These are phyloP conservation scores for Gryllus bimaculatus DNA, from an alignment of 1,140 invertebrate species.

Conservation along the genomic window DNA sequence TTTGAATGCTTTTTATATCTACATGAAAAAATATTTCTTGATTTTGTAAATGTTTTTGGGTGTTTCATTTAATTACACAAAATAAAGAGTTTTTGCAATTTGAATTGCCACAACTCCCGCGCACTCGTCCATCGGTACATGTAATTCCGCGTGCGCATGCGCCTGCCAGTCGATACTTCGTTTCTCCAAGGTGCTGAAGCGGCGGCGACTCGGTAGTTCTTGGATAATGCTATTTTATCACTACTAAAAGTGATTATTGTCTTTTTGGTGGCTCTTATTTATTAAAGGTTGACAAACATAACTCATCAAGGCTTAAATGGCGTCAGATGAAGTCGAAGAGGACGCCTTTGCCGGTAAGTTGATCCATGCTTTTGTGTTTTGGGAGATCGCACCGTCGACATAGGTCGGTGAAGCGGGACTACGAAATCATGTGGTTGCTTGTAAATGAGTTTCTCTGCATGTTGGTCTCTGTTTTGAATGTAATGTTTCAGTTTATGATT, in stretches of 20 bases:
- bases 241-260: slow-evolving; percentile 13
- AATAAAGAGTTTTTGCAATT: not conserved
- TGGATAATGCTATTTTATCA: slow-evolving; percentile 9
- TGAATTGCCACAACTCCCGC: not conserved
- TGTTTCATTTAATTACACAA: not conserved
- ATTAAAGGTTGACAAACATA: not conserved
- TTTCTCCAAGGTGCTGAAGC: slow-evolving; percentile 8
- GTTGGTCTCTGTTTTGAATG: not conserved
- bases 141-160: slow-evolving; percentile 15
- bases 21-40: not conserved
- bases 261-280: slow-evolving; percentile 7
- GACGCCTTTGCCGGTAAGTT: slow-evolving; percentile 65
- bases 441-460: not conserved
- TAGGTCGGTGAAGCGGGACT: slow-evolving; percentile 10
- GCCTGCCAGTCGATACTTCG: slow-evolving; percentile 18
- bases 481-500: not conserved
- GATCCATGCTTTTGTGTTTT: slow-evolving; percentile 22
- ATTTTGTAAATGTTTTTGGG: not conserved
- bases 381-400: slow-evolving; percentile 13
- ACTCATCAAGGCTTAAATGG: slow-evolving; percentile 36
- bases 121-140: not conserved
- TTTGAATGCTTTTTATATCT: not conserved
- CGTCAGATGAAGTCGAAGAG: slow-evolving; percentile 67
- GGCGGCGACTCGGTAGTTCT: slow-evolving; percentile 7
- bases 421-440: slow-evolving; percentile 15